Percentiles rank a stretch among this genome's conserved stretches.
Evolutionary conservation across 2,113 vertebrate genomes (phyloP).

Genomic region (Opisthocomus hoazin): DNA sequence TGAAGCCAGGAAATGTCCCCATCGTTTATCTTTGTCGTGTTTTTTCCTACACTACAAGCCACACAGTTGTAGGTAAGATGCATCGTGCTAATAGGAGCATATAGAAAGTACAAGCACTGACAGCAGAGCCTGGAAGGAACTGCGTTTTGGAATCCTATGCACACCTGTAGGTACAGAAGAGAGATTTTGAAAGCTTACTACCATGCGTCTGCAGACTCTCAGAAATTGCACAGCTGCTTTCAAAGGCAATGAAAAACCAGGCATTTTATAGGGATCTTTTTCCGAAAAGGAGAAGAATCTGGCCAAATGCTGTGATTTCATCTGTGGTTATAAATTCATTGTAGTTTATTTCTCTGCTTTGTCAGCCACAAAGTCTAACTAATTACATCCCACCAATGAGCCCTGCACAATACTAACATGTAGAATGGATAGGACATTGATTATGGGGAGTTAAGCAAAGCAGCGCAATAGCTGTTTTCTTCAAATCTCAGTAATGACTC

Average conservation of each 20-base stretch:
- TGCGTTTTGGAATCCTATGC: fast-evolving
- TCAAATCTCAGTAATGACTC: background rate
- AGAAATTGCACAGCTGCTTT: background rate
- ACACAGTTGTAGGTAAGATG: background rate
- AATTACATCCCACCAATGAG: background rate
- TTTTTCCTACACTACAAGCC: background rate
- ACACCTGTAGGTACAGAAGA: background rate
- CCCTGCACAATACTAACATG: background rate
- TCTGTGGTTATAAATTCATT: background rate
- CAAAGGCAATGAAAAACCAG: background rate
- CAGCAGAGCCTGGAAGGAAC: background rate
- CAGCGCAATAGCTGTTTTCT: background rate
- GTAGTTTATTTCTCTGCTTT: background rate
- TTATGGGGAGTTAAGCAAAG: background rate
- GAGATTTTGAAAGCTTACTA: background rate
- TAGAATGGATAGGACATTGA: background rate
- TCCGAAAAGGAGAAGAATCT: background rate
- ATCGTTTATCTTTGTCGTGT: fast-evolving
- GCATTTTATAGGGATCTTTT: background rate
- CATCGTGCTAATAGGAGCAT: background rate
- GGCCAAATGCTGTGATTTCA: background rate
- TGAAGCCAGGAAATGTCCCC: background rate
- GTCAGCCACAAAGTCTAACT: background rate
- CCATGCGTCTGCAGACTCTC: background rate
- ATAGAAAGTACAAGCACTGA: background rate